Evolutionary conservation across 2,797 vertebrate genomes (phyloP).

Genomic region (Morus bassanus): DNA sequence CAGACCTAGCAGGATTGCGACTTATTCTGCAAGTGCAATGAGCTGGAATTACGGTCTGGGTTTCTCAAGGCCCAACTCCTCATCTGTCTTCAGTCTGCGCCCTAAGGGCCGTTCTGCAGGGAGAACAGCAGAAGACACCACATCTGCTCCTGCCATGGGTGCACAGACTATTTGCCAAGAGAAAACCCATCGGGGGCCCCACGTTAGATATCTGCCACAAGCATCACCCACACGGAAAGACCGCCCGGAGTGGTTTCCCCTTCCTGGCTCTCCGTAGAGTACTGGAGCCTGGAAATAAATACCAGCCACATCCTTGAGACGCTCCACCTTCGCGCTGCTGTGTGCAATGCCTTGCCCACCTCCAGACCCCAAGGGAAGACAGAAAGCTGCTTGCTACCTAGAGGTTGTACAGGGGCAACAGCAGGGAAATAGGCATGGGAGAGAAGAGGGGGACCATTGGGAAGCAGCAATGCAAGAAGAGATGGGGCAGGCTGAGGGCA

Average conservation of each 20-base stretch:
- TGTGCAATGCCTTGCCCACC: not conserved
- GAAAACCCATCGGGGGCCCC: not conserved
- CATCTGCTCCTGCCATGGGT: not conserved
- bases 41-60: fast-evolving
- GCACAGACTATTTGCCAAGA: not conserved
- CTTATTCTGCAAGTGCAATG: not conserved
- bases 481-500: not conserved
- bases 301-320: not conserved
- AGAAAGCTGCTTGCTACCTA: not conserved
- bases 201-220: not conserved
- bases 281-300: not conserved
- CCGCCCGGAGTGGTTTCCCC: not conserved
- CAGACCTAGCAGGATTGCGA: not conserved
- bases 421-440: not conserved
- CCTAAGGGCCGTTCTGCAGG: not conserved
- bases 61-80: not conserved
- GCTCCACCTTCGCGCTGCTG: not conserved
- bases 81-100: not conserved
- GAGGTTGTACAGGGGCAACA: not conserved
- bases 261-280: not conserved
- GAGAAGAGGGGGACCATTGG: fast-evolving
- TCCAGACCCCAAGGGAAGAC: not conserved
- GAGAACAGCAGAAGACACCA: not conserved
- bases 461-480: not conserved
- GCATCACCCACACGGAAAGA: fast-evolving